These are phyloP conservation scores for Ceratina japonica DNA, from an alignment of 1,140 invertebrate genomes.

Conservation along the genomic window DNA sequence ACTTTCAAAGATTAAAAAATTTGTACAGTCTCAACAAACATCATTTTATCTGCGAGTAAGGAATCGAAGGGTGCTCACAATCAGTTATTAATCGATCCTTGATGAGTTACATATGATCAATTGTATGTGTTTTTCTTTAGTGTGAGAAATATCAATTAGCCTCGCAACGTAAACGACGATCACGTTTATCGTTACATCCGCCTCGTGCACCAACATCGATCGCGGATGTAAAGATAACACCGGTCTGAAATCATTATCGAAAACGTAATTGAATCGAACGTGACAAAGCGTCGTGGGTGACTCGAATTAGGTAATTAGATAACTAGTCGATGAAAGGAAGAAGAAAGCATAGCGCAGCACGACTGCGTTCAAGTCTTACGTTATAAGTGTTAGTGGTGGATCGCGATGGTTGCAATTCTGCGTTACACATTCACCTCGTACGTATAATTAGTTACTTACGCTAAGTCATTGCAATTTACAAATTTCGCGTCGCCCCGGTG, in stretches of 20 bases:
- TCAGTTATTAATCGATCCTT: conserved; percentile 2
- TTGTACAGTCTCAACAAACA: conserved; percentile 48
- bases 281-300: neutral
- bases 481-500: conserved; percentile 18
- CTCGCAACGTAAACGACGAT: neutral
- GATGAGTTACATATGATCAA: too few relatives aligned
- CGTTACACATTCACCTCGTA: neutral
- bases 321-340: neutral
- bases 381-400: conserved; percentile 13
- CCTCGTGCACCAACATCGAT: too few relatives aligned
- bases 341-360: neutral
- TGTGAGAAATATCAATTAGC: neutral
- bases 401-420: neutral
- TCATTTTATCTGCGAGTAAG: conserved; percentile 30
- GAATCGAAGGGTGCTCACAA: conserved; percentile 28
- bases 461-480: conserved; percentile 13
- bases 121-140: neutral
- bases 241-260: too few relatives aligned
- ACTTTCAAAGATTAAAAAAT: conserved; percentile 51
- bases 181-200: neutral
- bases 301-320: neutral
- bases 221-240: neutral
- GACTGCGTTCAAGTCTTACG: conserved; percentile 11
- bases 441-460: too few relatives aligned
- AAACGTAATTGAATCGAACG: conserved; percentile 5